Percentiles rank a stretch among this genome's conserved stretches.
These are phyloP conservation scores for Ptychadena robeensis DNA, from an alignment of 2,797 vertebrate species.

Conservation along the genomic window DNA sequence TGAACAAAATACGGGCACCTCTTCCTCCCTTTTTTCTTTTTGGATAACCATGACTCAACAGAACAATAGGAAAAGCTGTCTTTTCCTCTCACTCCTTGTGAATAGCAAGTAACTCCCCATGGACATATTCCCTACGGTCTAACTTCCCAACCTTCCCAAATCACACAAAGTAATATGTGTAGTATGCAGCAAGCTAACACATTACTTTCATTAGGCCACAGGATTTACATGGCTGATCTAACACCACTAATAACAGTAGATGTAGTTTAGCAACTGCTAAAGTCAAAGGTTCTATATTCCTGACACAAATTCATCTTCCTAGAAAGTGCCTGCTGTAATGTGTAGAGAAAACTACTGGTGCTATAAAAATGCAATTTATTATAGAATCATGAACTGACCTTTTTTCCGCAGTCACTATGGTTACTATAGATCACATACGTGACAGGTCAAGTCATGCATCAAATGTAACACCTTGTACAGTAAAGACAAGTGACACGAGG, in stretches of 20 bases:
- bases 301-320: conserved; percentile 1
- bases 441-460: conserved; percentile 45
- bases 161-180: neutral
- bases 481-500: conserved; percentile 43
- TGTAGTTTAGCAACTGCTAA: neutral
- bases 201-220: neutral
- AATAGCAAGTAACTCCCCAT: too few relatives aligned
- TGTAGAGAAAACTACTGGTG: conserved; percentile 5
- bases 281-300: neutral
- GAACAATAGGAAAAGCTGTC: too few relatives aligned
- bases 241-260: neutral
- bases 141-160: too few relatives aligned
- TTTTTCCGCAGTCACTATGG: conserved; percentile 31
- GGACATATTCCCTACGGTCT: too few relatives aligned
- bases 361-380: conserved; percentile 33
- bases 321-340: neutral
- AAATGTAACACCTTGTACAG: conserved; percentile 8
- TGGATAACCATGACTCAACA: too few relatives aligned
- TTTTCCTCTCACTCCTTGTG: too few relatives aligned
- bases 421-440: conserved; percentile 27
- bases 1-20: too few relatives aligned
- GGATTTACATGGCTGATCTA: neutral
- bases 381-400: conserved; percentile 32
- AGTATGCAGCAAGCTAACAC: neutral
- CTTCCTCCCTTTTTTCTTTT: too few relatives aligned